A percentile compares a stretch with the other conserved stretches of the same genome.
phyloP scores from a whole-genome alignment of 2,888 invertebrate species.

The Dioctria rufipes region DNA sequence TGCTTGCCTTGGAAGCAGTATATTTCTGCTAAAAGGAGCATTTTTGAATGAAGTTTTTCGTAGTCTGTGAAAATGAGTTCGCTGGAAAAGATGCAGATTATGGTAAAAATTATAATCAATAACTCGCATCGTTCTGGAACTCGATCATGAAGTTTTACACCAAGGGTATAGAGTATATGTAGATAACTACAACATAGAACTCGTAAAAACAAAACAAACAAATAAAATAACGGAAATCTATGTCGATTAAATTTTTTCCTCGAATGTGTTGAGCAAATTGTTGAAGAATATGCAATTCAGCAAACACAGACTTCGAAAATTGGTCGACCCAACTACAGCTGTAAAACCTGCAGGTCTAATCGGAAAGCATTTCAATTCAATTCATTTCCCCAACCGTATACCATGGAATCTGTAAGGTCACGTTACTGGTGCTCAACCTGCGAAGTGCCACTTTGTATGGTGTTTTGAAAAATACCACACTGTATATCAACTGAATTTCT shows the following conservation, averaged over 20 bases:
- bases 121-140: conserved; percentile 19
- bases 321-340: conserved; percentile 16
- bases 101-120: conserved; percentile 11
- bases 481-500: background rate
- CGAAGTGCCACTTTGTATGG: background rate
- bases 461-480: background rate
- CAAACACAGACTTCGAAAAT: background rate
- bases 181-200: conserved; percentile 10
- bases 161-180: conserved; percentile 19
- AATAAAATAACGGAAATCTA: background rate
- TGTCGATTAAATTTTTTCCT: background rate
- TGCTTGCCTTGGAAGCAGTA: conserved; percentile 15
- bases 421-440: background rate
- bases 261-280: background rate
- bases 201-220: background rate
- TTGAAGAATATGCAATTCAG: conserved; percentile 12
- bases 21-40: conserved; percentile 18
- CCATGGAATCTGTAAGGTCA: conserved; percentile 6
- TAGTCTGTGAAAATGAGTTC: conserved; percentile 18
- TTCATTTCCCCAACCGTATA: background rate
- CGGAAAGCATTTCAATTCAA: background rate
- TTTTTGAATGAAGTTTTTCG: conserved; percentile 21
- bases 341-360: background rate
- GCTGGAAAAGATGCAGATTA: conserved; percentile 26
- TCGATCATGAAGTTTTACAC: conserved; percentile 16